Percentiles rank a stretch among this genome's conserved stretches.
Evolutionary conservation across 2,888 invertebrate genomes (phyloP).

Genomic region (Augochlorella aurata): DNA sequence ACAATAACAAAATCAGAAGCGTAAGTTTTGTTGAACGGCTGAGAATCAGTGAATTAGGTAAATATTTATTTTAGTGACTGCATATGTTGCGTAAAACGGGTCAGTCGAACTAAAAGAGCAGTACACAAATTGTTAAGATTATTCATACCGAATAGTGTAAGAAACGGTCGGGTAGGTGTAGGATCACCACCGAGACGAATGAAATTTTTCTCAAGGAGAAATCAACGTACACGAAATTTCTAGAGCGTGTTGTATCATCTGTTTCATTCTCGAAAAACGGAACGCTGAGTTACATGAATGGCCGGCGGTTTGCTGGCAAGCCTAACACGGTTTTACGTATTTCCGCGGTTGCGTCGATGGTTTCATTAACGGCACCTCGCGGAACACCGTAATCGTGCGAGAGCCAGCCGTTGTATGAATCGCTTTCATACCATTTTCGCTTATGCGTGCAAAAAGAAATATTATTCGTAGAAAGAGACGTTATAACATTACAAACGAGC

Average conservation of each 20-base stretch:
- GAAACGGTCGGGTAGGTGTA: neutral
- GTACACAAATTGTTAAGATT: too few species aligned
- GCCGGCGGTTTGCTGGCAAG: neutral
- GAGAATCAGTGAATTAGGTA: too few species aligned
- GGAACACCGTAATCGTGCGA: slow-evolving; percentile 45
- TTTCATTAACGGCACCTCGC: slow-evolving; percentile 47
- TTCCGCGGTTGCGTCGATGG: slow-evolving; percentile 14
- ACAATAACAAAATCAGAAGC: too few species aligned
- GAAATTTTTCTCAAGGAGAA: neutral
- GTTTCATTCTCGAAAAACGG: neutral
- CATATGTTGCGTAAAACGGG: too few species aligned
- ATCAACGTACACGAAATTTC: neutral
- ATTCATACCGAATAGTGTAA: too few species aligned
- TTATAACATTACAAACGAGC: neutral
- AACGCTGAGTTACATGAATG: neutral
- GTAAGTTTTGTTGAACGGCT: too few species aligned
- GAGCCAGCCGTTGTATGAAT: slow-evolving; percentile 22
- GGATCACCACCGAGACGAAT: neutral
- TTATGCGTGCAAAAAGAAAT: neutral
- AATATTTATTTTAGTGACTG: too few species aligned
- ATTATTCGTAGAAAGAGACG: neutral
- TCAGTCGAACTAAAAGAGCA: too few species aligned
- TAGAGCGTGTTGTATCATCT: neutral
- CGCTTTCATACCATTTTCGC: slow-evolving; percentile 38
- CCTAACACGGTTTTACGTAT: neutral